Percentiles rank a stretch among this genome's conserved stretches.
Conservation (phyloP, 2,113 vertebrate genomes). For the Lota lota region DNA sequence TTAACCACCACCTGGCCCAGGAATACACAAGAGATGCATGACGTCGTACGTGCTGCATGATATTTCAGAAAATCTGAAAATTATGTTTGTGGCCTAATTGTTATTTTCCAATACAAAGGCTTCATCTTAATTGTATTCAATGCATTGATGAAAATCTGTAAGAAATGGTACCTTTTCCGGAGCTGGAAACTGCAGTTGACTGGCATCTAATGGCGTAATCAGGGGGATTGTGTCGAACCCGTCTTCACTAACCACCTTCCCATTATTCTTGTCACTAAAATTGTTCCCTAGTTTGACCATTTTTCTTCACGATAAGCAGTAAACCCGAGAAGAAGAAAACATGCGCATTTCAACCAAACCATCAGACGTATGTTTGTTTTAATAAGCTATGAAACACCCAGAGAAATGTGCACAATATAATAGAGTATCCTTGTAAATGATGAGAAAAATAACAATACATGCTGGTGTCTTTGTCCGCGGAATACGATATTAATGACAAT, state of each 20-base stretch:
- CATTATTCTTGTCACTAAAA: constrained; percentile 86
- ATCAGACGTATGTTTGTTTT: too few relatives aligned
- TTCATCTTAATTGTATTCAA: not conserved
- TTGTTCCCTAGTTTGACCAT: constrained; percentile 95
- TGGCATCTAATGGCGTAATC: constrained; percentile 92
- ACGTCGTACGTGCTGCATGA: not conserved
- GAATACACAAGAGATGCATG: not conserved
- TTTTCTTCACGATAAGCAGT: constrained; percentile 35
- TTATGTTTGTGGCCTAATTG: not conserved
- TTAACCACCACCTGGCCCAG: constrained; percentile 86
- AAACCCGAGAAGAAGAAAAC: not conserved
- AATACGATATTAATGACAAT: too few relatives aligned
- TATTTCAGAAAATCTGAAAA: not conserved
- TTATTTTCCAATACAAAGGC: not conserved
- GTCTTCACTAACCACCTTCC: constrained; percentile 84
- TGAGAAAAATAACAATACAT: too few relatives aligned
- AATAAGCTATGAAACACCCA: too few relatives aligned
- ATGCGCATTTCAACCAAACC: too few relatives aligned
- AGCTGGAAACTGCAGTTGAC: constrained; percentile 90
- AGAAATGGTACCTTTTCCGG: constrained; percentile 83
- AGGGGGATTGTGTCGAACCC: constrained; percentile 95
- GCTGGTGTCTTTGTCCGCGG: too few relatives aligned
- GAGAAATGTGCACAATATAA: too few relatives aligned
- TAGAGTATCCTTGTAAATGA: too few relatives aligned
- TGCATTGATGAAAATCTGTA: not conserved